phyloP scores from a whole-genome alignment of 2,113 vertebrate genomes.

The Crotalus horridus region DNA sequence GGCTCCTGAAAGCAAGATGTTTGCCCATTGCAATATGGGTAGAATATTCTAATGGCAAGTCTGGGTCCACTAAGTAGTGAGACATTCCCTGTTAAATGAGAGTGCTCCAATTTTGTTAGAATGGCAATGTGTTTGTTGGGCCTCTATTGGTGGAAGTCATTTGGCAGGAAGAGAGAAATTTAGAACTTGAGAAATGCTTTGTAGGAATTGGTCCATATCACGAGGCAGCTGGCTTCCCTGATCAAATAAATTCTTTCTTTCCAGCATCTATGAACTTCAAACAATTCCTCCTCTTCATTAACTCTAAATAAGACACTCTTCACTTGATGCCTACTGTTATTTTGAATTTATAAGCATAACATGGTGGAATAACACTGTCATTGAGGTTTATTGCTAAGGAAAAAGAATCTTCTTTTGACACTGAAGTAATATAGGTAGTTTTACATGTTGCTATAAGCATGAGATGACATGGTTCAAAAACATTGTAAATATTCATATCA shows the following conservation, averaged over 20 bases:
- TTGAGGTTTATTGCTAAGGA: not conserved
- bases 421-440: not conserved
- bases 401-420: not conserved
- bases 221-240: not conserved
- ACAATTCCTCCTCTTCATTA: slow-evolving; percentile 5
- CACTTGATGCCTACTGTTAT: slow-evolving; percentile 9
- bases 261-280: slow-evolving; percentile 8
- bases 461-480: not conserved
- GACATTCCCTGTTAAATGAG: not conserved
- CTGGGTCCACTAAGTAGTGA: not conserved
- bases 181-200: not conserved
- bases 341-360: slow-evolving; percentile 24
- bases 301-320: slow-evolving; percentile 13
- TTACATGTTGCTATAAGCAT: not conserved
- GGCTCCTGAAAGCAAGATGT: not conserved
- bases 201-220: slow-evolving; percentile 13
- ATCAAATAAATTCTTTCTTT: slow-evolving; percentile 10
- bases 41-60: not conserved
- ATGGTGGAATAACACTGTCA: slow-evolving; percentile 5
- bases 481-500: not conserved
- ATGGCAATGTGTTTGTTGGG: not conserved
- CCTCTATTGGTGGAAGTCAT: slow-evolving; percentile 9
- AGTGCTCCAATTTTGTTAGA: not conserved
- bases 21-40: not conserved
- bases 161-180: not conserved